Evolutionary conservation across 2,888 invertebrate species (phyloP), one percentile per base, ranked within the genome.

Genomic region (Volucella inflata): DNA sequence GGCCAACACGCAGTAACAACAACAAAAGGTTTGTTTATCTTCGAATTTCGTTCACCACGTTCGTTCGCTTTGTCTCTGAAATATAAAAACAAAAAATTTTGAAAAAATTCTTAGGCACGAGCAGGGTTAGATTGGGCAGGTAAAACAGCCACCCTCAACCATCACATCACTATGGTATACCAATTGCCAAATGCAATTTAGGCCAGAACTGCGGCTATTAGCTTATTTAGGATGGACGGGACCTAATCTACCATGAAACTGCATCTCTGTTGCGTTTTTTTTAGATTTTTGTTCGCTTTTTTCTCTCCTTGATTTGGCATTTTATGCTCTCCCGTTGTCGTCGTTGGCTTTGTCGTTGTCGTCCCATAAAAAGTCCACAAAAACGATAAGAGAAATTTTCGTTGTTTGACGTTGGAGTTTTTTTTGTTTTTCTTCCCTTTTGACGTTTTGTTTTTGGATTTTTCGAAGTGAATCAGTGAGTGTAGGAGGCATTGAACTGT

Each of bases 21-120:
- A 55, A 59, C 50, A 50, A 57, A 71, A 59, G 72, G 79, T 79
- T 79, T 79, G 79, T 72, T 79, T 79, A 72, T 59, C 40, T 64
- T 50, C 57, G 17, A 21, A 21, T 53, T 48, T 57, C 40, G 46
- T 16, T 53, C 42, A 51, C 51, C n/a, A 42, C 10, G 51, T 53
- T 30, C 16, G 2, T 21, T 72, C 30, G 62, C 40, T 57, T 57
- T 57, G 48, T 70, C 9, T 38, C 55, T 14, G 8, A 12, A 68
- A 44, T 8, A 11, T 21, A 48, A 40, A 11, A 3, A 36, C 11
- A 64, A 38, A 38, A 38, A 11, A 51, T 42, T 2, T 12, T 16
- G 17, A 53, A 30, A 30, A 30, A 3, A 30, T 6, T 0, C 30
- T 30, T 30, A 30, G 30, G 30, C 30, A 30, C 30, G 30, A 30